phyloP scores from a whole-genome alignment of 2,113 vertebrate species.

The Pterocles orientalis region DNA sequence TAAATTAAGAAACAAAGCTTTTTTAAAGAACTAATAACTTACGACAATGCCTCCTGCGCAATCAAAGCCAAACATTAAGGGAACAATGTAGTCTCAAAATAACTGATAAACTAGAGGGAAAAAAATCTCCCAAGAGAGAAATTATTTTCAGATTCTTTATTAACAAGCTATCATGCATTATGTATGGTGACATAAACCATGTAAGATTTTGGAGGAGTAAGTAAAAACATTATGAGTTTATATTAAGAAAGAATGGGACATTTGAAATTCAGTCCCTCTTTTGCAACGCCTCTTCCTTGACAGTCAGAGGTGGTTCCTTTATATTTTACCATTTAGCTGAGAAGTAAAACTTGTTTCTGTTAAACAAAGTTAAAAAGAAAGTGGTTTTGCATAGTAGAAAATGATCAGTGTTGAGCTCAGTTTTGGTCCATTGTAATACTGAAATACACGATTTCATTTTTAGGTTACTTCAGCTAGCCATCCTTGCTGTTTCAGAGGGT shows the following conservation, averaged over 20 bases:
- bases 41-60: not conserved
- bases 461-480: not conserved
- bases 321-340: not conserved
- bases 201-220: not conserved
- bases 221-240: not conserved
- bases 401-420: not conserved
- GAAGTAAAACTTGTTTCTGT: not conserved
- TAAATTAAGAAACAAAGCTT: not conserved
- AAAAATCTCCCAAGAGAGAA: not conserved
- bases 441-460: not conserved
- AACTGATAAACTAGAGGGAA: not conserved
- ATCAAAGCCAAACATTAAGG: not conserved
- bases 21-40: not conserved
- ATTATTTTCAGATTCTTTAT: not conserved
- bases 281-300: not conserved
- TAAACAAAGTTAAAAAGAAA: not conserved
- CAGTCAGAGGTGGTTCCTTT: not conserved
- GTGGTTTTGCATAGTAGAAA: not conserved
- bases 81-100: not conserved
- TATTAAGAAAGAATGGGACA: not conserved
- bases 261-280: not conserved
- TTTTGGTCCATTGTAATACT: not conserved
- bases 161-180: not conserved
- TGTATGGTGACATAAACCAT: constrained; percentile 45
- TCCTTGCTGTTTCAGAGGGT: not conserved